Conservation (phyloP, 2,888 invertebrate genomes). For the Megalurothrips usitatus region DNA sequence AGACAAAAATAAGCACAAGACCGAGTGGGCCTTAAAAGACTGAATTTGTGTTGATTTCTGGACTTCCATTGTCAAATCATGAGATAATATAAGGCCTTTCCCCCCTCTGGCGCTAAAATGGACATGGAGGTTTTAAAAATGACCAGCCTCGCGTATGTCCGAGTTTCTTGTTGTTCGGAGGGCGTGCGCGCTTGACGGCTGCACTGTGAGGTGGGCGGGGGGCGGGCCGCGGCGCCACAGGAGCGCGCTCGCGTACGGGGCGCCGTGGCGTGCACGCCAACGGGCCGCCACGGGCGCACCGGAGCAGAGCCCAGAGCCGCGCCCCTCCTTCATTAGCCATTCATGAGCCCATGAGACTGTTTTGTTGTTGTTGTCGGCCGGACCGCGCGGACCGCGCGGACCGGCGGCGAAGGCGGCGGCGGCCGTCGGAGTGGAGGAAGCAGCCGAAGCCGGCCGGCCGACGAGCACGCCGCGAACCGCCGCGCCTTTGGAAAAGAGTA, state of each 20-base stretch:
- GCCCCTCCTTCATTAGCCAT: conserved; percentile 11
- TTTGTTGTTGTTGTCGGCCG: background rate
- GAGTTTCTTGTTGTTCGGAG: background rate
- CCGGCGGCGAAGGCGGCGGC: background rate
- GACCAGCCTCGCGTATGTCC: background rate
- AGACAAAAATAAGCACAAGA: no score
- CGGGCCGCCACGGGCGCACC: background rate
- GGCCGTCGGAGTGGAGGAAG: background rate
- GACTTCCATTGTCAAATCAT: no score
- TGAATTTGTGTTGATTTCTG: no score
- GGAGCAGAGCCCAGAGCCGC: background rate
- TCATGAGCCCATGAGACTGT: background rate
- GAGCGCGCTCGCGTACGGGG: background rate
- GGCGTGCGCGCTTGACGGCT: background rate
- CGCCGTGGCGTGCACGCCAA: background rate
- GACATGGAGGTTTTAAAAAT: no score
- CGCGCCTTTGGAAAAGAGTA: no score
- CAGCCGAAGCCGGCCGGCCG: background rate
- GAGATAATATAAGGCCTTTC: background rate
- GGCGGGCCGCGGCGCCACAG: background rate
- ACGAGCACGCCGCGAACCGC: background rate
- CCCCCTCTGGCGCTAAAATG: no score
- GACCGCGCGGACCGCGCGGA: background rate
- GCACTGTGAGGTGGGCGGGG: background rate
- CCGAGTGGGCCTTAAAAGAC: no score